Base-by-base conservation (phyloP, 2,113 vertebrate genomes). In the Tor tambroides region DNA sequence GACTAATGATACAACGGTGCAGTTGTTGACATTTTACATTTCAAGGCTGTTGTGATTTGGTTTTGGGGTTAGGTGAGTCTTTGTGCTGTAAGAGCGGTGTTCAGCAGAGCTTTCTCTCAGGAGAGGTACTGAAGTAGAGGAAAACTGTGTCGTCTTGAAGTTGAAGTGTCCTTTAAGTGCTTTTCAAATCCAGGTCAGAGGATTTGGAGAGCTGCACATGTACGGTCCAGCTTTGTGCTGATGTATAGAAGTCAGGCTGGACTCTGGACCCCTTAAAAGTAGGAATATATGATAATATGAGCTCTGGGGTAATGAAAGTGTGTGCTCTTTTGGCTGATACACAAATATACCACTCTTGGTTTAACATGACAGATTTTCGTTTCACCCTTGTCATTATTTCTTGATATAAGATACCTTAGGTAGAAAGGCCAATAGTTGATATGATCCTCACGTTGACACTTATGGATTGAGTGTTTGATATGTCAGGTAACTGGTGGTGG, bases 91-190 rank as follows among this genome's bases (percentile, higher is more conserved):
- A 17, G 35, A 80, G 28, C 19, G 54, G 6, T 54, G 51, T 54
- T 54, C 51, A 19, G 17, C 51, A 19, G 51, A 54, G 23, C n/a
- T 30, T 11, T 38, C 35, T 75, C 32, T 85, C 56, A 3, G 56
- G 71, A 76, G 71, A 85, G 59, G 19, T n/a, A 26, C 19, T 11
- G n/a, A 30, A 35, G 43, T 51, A 12, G 26, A 80, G 46, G 23
- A 80, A 71, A 67, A 72, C 76, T 41, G 23, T 41, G 23, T 69
- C 46, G n/a, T 46, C 56, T 76, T 77, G 76, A 80, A 81, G 32
- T 69, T 46, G 61, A 88, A 88, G 84, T 77, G 83, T 67, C 83
- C 71, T 88, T 85, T 54, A 54, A 46, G 32, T 63, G 54, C 63
- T 83, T 75, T 61, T 65, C 26, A 65, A 28, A 63, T 30, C 80